Percentiles rank a stretch among this genome's conserved stretches.
Evolutionary conservation across 2,888 invertebrate genomes (phyloP).

Genomic region (Ophion costatus): DNA sequence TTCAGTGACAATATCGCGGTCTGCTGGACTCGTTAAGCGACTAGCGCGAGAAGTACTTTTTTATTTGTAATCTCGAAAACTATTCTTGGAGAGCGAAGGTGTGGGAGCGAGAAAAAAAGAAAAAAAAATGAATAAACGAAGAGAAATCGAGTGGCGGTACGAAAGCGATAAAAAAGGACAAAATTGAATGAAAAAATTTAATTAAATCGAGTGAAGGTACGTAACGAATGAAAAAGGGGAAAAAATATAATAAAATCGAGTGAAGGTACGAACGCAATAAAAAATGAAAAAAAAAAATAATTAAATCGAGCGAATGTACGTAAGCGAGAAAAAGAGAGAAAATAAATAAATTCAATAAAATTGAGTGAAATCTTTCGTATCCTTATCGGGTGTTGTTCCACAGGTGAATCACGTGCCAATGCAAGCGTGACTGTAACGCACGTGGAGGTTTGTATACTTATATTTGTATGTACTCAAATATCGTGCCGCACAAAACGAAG

Average conservation of each 20-base stretch:
- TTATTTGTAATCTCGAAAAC: background rate
- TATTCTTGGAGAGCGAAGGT: conserved; percentile 21
- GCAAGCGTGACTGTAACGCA: conserved; percentile 37
- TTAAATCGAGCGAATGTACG: background rate
- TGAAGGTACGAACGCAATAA: background rate
- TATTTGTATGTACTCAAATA: conserved; percentile 5
- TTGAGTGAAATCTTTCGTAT: conserved; percentile 58
- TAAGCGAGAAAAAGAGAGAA: background rate
- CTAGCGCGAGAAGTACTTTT: background rate
- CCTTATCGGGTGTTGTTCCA: conserved; percentile 44
- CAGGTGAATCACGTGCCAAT: conserved; percentile 43
- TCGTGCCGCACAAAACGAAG: conserved; percentile 1
- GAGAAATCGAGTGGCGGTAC: too few species aligned
- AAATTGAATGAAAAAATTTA: too few species aligned
- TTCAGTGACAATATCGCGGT: conserved; percentile 5
- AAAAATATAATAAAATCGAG: background rate
- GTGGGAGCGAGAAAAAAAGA: background rate
- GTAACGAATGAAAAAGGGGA: background rate
- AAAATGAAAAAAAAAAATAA: background rate
- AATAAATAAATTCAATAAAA: background rate
- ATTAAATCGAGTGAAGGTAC: conserved; percentile 37
- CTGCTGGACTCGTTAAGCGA: background rate
- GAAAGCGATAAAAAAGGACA: too few species aligned
- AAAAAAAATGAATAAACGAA: too few species aligned
- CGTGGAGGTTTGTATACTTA: conserved; percentile 27